These are phyloP conservation scores for Sialia sialis DNA, from an alignment of 2,113 vertebrate species.

Conservation along the genomic window DNA sequence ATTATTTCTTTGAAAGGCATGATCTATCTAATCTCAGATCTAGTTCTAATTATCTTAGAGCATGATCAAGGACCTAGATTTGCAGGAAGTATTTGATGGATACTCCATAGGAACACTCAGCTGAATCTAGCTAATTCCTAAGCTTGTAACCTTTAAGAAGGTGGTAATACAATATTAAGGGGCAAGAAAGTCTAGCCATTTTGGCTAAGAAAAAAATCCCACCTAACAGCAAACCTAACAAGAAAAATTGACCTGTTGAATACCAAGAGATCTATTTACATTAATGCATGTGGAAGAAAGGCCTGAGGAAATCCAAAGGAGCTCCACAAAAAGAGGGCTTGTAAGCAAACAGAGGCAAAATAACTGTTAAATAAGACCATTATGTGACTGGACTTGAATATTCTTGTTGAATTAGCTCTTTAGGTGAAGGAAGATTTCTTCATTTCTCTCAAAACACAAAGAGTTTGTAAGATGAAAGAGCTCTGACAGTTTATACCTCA, in stretches of 20 bases:
- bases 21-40: not conserved
- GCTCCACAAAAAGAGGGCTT: not conserved
- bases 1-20: not conserved
- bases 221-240: not conserved
- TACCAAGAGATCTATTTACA: not conserved
- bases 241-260: not conserved
- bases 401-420: not conserved
- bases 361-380: not conserved
- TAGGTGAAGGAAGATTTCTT: not conserved
- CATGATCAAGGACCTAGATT: not conserved
- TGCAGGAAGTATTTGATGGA: not conserved
- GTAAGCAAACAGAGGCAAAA: not conserved
- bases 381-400: not conserved
- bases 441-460: not conserved
- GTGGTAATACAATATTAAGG: not conserved
- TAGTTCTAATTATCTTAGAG: not conserved
- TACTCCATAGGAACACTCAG: not conserved
- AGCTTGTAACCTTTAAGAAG: not conserved
- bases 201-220: fast-evolving
- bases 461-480: not conserved
- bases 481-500: not conserved
- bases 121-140: not conserved
- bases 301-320: not conserved
- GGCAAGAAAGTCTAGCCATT: not conserved
- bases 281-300: not conserved